phyloP scores from a whole-genome alignment of 2,113 vertebrate species.

The Gobius niger region DNA sequence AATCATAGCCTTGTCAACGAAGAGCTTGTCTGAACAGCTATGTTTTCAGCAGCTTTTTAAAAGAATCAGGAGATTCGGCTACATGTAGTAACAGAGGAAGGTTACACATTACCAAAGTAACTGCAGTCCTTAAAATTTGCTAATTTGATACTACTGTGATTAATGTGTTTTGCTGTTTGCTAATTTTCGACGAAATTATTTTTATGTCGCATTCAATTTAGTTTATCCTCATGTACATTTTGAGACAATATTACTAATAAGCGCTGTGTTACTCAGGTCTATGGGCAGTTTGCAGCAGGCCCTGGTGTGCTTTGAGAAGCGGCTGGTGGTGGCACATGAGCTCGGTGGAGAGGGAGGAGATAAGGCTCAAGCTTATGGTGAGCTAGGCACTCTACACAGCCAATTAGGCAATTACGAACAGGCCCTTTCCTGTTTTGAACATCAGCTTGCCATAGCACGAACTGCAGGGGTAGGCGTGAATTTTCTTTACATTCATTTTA shows the following conservation, averaged over 20 bases:
- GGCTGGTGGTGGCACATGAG: slow-evolving; percentile 92
- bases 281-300: slow-evolving; percentile 94
- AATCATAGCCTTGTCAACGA: too few species aligned
- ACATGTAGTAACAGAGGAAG: too few species aligned
- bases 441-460: slow-evolving; percentile 89
- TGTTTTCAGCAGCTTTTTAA: too few species aligned
- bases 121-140: too few species aligned
- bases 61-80: too few species aligned
- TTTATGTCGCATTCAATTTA: background rate
- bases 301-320: slow-evolving; percentile 95
- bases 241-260: background rate
- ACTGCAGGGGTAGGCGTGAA: slow-evolving; percentile 52
- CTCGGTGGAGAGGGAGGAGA: slow-evolving; percentile 88
- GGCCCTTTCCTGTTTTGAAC: slow-evolving; percentile 93
- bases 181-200: too few species aligned
- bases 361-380: slow-evolving; percentile 94
- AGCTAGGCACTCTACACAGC: slow-evolving; percentile 93
- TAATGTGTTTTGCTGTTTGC: too few species aligned
- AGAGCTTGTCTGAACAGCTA: too few species aligned
- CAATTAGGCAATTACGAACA: slow-evolving; percentile 95
- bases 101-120: too few species aligned
- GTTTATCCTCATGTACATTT: background rate
- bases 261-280: slow-evolving; percentile 74
- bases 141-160: too few species aligned
- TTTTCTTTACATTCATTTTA: background rate